Percentiles rank a stretch among this genome's conserved stretches.
Evolutionary conservation across 2,797 vertebrate species (phyloP).

Genomic region (Harpagifer antarcticus): DNA sequence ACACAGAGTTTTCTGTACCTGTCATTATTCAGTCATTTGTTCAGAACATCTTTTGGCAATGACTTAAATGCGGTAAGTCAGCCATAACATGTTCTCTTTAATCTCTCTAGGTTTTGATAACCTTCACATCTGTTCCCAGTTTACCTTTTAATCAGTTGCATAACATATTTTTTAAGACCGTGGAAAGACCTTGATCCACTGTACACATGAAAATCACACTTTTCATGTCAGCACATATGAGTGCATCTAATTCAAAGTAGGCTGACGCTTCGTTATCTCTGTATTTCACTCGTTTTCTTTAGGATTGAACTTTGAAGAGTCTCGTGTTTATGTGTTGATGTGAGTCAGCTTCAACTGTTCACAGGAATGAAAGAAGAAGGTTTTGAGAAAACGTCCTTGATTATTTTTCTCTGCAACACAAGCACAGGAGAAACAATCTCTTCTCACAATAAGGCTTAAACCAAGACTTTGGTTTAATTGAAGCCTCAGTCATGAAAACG

Average conservation of each 20-base stretch:
- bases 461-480: conserved; percentile 30
- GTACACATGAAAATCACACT: conserved; percentile 15
- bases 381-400: conserved; percentile 41
- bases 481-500: not conserved
- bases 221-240: not conserved
- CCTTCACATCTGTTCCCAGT: conserved; percentile 6
- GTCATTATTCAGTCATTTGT: not conserved
- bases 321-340: conserved; percentile 15
- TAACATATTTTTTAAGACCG: not conserved
- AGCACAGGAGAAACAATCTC: conserved; percentile 9
- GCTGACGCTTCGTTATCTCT: not conserved
- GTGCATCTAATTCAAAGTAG: conserved; percentile 11
- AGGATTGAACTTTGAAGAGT: conserved; percentile 18
- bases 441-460: conserved; percentile 26
- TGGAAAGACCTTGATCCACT: not conserved
- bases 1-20: too few species aligned
- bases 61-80: not conserved
- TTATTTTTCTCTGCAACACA: conserved; percentile 3
- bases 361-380: conserved; percentile 28
- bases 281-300: not conserved
- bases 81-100: not conserved
- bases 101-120: conserved; percentile 6
- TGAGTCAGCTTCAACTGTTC: conserved; percentile 29
- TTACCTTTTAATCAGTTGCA: not conserved
- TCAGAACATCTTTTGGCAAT: not conserved